A percentile compares a stretch with the other conserved stretches of the same genome.
Conservation (phyloP, 2,888 invertebrate species). For the Ophioninae sp. region DNA sequence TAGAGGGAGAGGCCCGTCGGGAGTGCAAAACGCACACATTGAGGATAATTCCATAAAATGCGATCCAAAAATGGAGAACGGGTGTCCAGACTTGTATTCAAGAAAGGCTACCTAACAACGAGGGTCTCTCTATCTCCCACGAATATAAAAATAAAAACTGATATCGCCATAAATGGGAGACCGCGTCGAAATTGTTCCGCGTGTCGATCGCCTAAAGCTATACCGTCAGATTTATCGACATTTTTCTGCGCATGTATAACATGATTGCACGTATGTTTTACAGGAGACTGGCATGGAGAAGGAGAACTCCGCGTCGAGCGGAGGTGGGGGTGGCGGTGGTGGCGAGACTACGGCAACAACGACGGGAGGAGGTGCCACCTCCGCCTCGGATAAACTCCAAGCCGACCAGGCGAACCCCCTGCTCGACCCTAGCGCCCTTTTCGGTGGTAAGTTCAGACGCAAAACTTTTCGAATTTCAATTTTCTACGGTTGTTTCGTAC, state of each 20-base stretch:
- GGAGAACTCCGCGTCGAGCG: constrained; percentile 84
- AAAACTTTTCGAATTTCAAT: background rate
- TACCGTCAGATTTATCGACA: background rate
- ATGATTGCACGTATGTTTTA: constrained; percentile 57
- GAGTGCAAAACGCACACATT: too few relatives aligned
- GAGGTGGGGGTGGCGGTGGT: constrained; percentile 80
- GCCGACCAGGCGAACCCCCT: constrained; percentile 85
- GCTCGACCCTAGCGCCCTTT: constrained; percentile 90
- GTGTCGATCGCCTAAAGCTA: background rate
- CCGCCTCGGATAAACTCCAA: constrained; percentile 84
- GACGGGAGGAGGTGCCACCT: constrained; percentile 80
- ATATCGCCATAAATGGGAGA: background rate
- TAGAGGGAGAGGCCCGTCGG: too few relatives aligned
- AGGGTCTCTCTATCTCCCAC: background rate
- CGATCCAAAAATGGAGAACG: too few relatives aligned
- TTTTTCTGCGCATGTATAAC: background rate
- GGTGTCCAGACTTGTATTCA: too few relatives aligned
- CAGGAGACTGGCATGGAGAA: constrained; percentile 87
- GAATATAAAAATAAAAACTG: background rate
- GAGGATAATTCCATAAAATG: too few relatives aligned
- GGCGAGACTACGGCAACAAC: constrained; percentile 82
- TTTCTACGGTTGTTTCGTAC: background rate
- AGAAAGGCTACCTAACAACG: too few relatives aligned
- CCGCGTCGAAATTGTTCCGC: background rate
- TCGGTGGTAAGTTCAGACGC: constrained; percentile 83